Evolutionary conservation across 2,888 invertebrate species (phyloP), one percentile per base, ranked within the genome.

Genomic region (Gymnosoma rotundatum): DNA sequence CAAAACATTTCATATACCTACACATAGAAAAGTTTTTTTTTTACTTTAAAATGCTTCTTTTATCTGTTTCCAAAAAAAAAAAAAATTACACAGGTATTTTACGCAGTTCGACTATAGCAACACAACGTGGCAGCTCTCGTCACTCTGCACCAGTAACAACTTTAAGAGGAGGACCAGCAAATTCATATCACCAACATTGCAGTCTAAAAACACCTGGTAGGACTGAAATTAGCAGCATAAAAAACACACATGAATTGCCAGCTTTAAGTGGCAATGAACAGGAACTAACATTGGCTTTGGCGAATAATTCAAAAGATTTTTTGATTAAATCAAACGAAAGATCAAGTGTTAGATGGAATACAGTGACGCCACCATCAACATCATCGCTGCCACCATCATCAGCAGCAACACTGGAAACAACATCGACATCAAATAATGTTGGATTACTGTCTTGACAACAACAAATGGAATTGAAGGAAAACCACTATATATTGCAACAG

Each of bases 51-150:
- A 45, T n/a, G 1, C 21, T 52, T 63, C 12, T 21, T 60, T 9
- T 9, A 73, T 75, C n/a, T 45, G 9, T 74, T 60, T 42, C 48
- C 42, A 90, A 18, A 12, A 66, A 42, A 64, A 75, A 66, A 6
- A 0, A 6, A 0, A 42, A 21, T 52, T 5, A 21, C 64, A 6
- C 75, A 91, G 91, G 90, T 83, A 87, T 89, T 48, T 75, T 89
- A 42, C 90, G 91, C 18, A 89, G 87, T 78, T 88, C 91, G n/a
- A 87, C 88, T 20, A 60, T 87, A 78, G 70, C 78, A 70, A 78
- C 86, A 64, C 88, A 89, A 58, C 88, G 88, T 76, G 88, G 88
- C 70, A 32, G 70, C 1, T 32, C 84, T 7, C 88, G 90, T 6
- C 87, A 87, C 72, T 89, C 90, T 9, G 78, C 88, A 50, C 88